Evolutionary conservation across 2,888 invertebrate genomes (phyloP).

Genomic region (Lordiphosa andalusiaca): DNA sequence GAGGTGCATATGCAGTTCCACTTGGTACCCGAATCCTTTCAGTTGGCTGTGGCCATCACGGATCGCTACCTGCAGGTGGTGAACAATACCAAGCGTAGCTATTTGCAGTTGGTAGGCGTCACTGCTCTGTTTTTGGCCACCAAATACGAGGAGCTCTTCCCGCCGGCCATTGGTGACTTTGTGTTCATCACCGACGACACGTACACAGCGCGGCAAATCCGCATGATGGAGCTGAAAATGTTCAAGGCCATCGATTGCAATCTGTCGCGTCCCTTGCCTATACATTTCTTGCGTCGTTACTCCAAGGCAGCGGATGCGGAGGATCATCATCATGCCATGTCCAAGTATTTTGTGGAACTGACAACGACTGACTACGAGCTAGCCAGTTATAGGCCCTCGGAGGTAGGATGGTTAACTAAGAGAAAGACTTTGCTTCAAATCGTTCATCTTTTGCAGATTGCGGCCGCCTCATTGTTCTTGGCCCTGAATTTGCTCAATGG

Average conservation of each 20-base stretch:
- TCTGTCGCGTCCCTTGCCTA: slow-evolving; percentile 91
- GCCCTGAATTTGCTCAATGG: slow-evolving; percentile 77
- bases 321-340: slow-evolving; percentile 88
- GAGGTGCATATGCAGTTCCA: slow-evolving; percentile 94
- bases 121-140: slow-evolving; percentile 94
- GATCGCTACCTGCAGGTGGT: slow-evolving; percentile 89
- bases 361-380: slow-evolving; percentile 90
- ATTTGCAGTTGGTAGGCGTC: slow-evolving; percentile 93
- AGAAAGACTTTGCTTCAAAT: neutral
- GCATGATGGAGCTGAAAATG: slow-evolving; percentile 91
- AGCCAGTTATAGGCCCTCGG: slow-evolving; percentile 89
- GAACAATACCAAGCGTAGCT: slow-evolving; percentile 84
- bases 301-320: slow-evolving; percentile 83
- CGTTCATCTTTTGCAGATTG: slow-evolving; percentile 66
- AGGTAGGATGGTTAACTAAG: slow-evolving; percentile 83
- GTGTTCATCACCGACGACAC: slow-evolving; percentile 94
- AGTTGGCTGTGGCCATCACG: slow-evolving; percentile 91
- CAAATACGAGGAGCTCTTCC: slow-evolving; percentile 97
- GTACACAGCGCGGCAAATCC: slow-evolving; percentile 88
- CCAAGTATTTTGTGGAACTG: slow-evolving; percentile 95
- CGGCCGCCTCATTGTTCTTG: slow-evolving; percentile 77
- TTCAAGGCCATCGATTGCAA: slow-evolving; percentile 88
- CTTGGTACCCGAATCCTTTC: slow-evolving; percentile 92
- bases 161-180: slow-evolving; percentile 93
- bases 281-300: slow-evolving; percentile 93